phyloP scores from a whole-genome alignment of 2,888 invertebrate species.

The Drosophila acutilabella region DNA sequence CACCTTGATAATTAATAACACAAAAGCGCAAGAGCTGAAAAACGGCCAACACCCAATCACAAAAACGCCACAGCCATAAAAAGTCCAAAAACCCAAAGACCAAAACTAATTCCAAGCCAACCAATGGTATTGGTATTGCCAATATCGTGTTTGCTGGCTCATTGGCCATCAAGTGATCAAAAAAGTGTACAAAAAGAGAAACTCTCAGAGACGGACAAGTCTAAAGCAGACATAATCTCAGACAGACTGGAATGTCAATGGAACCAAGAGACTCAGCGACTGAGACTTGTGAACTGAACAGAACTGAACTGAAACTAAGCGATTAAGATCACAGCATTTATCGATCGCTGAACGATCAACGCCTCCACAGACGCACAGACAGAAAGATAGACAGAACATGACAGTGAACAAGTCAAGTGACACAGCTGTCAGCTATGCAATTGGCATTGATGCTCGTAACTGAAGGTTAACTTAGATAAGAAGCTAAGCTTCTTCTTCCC shows the following conservation, averaged over 20 bases:
- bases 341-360: conserved; percentile 28
- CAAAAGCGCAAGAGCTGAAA: conserved; percentile 63
- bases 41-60: conserved; percentile 74
- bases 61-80: conserved; percentile 47
- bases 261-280: conserved; percentile 17
- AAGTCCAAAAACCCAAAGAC: conserved; percentile 34
- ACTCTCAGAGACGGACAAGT: conserved; percentile 45
- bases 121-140: conserved; percentile 71
- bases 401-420: conserved; percentile 58
- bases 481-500: too few relatives aligned
- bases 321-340: conserved; percentile 66
- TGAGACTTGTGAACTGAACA: conserved; percentile 2
- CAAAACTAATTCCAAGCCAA: conserved; percentile 33
- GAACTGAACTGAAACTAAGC: conserved; percentile 13
- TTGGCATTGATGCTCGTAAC: conserved; percentile 29
- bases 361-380: conserved; percentile 44
- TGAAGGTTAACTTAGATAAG: too few relatives aligned
- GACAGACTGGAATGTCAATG: conserved; percentile 77
- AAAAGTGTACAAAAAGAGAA: conserved; percentile 26
- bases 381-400: conserved; percentile 62
- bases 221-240: conserved; percentile 81
- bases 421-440: conserved; percentile 43
- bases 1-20: conserved; percentile 75
- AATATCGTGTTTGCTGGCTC: conserved; percentile 49
- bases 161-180: conserved; percentile 48